Percentiles rank a stretch among this genome's conserved stretches.
Evolutionary conservation across 2,113 vertebrate species (phyloP).

Genomic region (Apteryx owenii): DNA sequence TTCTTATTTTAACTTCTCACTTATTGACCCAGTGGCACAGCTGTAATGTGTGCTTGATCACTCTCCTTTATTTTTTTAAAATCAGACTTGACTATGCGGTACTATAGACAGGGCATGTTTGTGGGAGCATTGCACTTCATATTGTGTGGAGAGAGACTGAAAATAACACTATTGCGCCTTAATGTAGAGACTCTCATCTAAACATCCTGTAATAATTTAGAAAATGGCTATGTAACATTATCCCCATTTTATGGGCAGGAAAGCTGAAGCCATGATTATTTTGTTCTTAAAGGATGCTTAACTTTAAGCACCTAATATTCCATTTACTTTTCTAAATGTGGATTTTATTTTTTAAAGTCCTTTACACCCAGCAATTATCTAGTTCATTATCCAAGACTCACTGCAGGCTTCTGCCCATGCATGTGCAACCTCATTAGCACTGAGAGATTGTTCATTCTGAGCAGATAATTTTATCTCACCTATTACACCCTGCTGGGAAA

Average conservation of each 20-base stretch:
- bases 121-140: not conserved
- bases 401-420: not conserved
- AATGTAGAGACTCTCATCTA: not conserved
- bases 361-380: not conserved
- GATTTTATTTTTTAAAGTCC: not conserved
- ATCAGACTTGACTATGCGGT: not conserved
- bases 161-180: not conserved
- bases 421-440: not conserved
- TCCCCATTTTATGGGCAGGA: not conserved
- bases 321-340: not conserved
- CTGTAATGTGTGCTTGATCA: slow-evolving; percentile 53
- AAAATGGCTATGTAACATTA: slow-evolving; percentile 19
- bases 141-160: not conserved
- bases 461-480: not conserved
- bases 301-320: not conserved
- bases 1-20: slow-evolving; percentile 69
- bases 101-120: not conserved
- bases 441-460: not conserved
- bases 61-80: not conserved
- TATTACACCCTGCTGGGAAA: not conserved
- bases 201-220: slow-evolving; percentile 45
- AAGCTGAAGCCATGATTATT: slow-evolving; percentile 6
- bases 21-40: slow-evolving; percentile 56
- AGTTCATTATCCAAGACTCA: not conserved
- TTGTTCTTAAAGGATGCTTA: slow-evolving; percentile 24